Evolutionary conservation across 2,797 vertebrate species (phyloP), one percentile per base, ranked within the genome.

Genomic region (Apogon talboti): DNA sequence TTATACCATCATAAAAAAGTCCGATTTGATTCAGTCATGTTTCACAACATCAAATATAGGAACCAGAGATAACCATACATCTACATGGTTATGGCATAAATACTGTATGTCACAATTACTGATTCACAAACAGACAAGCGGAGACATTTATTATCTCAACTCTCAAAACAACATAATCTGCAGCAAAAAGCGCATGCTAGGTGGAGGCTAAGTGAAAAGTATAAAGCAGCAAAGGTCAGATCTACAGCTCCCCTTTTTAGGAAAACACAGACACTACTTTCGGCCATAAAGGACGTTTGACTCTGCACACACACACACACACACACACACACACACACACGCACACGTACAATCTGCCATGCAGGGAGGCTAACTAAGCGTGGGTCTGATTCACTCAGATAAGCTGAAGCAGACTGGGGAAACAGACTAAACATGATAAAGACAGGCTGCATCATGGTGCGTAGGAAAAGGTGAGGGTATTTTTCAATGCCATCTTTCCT

Each of bases 371-470:
- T 68, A 15, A 30, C 48, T 4, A 44, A 38, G 66, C 19, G 3
- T 51, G 2, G 46, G 60, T 84, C 79, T 84, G 60, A 81, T 76
- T 71, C 75, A 65, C 78, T 89, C 85, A 88, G 87, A 86, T 60
- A 69, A 77, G 49, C 12, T 63, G 0, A 82, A 84, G 80, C 63
- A 72, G 46, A 73, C 18, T 28, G 75, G 82, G 87, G 81, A 79
- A 6, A 55, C 1, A 59, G n/a, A 54, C 58, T 38, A 4, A 28
- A 51, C 21, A 30, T 46, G 46, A 56, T 43, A 30, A 43, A 7
- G 14, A 13, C 7, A 53, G 24, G 41, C 77, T 84, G 71, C 47
- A 37, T 56, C 24, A 10, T 0, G 3, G 44, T 35, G 52, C 41
- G 53, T 38, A 38, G 30, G 59, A 21, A 84, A 75, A 84, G 33